phyloP scores from a whole-genome alignment of 2,113 vertebrate species.

The Corvus moneduloides region DNA sequence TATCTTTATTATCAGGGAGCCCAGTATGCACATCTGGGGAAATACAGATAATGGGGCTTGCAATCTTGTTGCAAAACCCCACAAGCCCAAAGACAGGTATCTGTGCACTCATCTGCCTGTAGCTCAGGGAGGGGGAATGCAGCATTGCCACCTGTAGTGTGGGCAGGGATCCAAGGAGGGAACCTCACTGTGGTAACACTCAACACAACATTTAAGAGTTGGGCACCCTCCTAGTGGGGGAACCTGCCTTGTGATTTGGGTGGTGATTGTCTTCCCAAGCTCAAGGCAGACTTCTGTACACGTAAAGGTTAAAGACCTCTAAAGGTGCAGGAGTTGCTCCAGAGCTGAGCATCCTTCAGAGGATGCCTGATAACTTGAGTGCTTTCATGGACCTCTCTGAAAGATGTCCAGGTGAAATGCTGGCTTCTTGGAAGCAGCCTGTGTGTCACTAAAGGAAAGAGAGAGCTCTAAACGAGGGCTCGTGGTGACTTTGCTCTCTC shows the following conservation, averaged over 20 bases:
- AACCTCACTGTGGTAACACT: background rate
- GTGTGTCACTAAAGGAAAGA: background rate
- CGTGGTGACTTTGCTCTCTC: background rate
- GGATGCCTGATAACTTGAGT: background rate
- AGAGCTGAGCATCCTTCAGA: background rate
- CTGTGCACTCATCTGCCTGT: background rate
- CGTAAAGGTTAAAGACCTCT: background rate
- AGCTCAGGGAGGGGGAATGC: background rate
- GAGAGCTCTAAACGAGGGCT: background rate
- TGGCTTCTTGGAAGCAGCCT: background rate
- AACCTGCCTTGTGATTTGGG: background rate
- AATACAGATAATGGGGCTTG: conserved; percentile 37
- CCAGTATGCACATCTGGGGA: conserved; percentile 21
- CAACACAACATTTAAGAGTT: background rate
- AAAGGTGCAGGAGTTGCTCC: background rate
- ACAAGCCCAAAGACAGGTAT: background rate
- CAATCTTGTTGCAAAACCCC: conserved; percentile 44
- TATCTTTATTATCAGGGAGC: background rate
- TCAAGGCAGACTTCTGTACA: background rate
- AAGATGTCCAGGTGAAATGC: background rate
- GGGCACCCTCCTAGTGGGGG: background rate
- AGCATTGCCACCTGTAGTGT: background rate
- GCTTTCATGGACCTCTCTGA: background rate
- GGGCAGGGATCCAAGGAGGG: background rate
- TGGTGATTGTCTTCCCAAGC: background rate